Conservation (phyloP, 2,888 invertebrate species). For the Oscheius sp. region DNA sequence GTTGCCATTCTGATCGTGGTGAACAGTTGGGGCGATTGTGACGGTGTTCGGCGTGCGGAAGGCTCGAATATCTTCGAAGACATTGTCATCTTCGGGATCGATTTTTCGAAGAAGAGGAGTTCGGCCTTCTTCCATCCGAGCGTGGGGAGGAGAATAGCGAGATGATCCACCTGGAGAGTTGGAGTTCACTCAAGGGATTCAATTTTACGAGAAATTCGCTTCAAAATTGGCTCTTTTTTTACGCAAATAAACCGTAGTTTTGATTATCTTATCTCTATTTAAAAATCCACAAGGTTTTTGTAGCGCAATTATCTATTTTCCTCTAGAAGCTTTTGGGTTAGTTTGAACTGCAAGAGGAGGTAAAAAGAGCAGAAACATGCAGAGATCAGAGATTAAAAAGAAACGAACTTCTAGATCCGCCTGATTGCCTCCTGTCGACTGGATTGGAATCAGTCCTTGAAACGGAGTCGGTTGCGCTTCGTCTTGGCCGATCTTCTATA, state of each 20-base stretch:
- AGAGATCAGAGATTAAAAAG: neutral
- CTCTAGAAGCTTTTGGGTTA: neutral
- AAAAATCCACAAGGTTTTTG: no score
- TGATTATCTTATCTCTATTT: no score
- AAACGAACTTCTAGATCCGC: slow-evolving; percentile 36
- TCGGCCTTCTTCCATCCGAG: slow-evolving; percentile 46
- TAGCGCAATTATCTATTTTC: no score
- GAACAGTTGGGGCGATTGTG: slow-evolving; percentile 39
- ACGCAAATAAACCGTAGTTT: no score
- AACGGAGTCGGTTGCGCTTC: slow-evolving; percentile 46
- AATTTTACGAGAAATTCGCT: no score
- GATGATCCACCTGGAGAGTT: slow-evolving; percentile 28
- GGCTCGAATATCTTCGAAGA: slow-evolving; percentile 53
- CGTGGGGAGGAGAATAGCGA: slow-evolving; percentile 51
- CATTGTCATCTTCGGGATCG: slow-evolving; percentile 40
- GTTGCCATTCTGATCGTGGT: slow-evolving; percentile 29
- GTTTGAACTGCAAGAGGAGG: no score
- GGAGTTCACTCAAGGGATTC: no score
- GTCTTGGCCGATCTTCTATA: slow-evolving; percentile 21
- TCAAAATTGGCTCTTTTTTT: no score
- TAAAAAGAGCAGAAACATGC: neutral
- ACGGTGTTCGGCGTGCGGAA: slow-evolving; percentile 49
- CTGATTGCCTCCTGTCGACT: slow-evolving; percentile 46
- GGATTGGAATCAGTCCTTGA: slow-evolving; percentile 51
- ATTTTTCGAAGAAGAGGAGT: slow-evolving; percentile 44